phyloP scores from a whole-genome alignment of 2,888 invertebrate genomes.

The Clusia tigrina region DNA sequence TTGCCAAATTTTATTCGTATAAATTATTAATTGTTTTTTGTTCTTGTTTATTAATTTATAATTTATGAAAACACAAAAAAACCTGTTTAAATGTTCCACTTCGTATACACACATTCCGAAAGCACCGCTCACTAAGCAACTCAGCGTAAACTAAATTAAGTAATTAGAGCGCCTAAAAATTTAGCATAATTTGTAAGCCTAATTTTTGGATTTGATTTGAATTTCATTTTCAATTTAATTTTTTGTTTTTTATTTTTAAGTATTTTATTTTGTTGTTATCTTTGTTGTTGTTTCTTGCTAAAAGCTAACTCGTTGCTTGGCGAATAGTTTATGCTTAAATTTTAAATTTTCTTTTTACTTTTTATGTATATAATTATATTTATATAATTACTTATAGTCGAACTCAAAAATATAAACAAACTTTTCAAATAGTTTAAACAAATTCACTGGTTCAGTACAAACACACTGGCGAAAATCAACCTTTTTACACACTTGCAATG shows the following conservation, averaged over 20 bases:
- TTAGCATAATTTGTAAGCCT: constrained; percentile 6
- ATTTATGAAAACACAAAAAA: too few relatives aligned
- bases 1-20: too few relatives aligned
- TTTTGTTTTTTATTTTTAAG: neutral
- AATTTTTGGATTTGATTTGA: constrained; percentile 20
- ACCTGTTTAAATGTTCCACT: too few relatives aligned
- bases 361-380: neutral
- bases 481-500: constrained; percentile 1
- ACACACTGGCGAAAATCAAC: constrained; percentile 16
- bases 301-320: constrained; percentile 12
- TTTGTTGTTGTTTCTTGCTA: neutral
- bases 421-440: neutral
- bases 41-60: too few relatives aligned
- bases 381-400: neutral
- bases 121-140: too few relatives aligned
- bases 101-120: too few relatives aligned
- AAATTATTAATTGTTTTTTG: too few relatives aligned
- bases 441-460: constrained; percentile 27
- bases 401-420: neutral
- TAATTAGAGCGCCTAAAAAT: too few relatives aligned
- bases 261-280: neutral
- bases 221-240: neutral
- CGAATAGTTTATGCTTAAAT: neutral
- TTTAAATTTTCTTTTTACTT: neutral
- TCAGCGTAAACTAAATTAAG: neutral